Conservation (phyloP, 1,140 invertebrate genomes). For the Helicoverpa armigera region DNA sequence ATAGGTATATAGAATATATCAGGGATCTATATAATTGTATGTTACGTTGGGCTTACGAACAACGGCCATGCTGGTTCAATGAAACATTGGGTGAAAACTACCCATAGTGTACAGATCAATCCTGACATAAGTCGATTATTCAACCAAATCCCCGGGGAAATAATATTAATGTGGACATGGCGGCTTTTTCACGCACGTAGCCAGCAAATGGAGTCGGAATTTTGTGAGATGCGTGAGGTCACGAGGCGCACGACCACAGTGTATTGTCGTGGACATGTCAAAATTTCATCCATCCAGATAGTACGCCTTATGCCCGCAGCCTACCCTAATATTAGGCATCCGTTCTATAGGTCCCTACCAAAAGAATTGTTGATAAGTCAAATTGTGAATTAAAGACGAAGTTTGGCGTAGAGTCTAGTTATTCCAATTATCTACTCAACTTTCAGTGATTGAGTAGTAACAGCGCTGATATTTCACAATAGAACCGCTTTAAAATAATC, state of each 20-base stretch:
- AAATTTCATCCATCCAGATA: slow-evolving; percentile 65
- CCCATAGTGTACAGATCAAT: slow-evolving; percentile 25
- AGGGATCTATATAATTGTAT: neutral
- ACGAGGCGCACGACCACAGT: slow-evolving; percentile 65
- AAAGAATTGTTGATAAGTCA: no score
- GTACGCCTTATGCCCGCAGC: neutral
- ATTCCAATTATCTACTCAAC: no score
- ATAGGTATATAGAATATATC: slow-evolving; percentile 12
- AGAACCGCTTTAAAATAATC: no score
- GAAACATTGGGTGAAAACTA: slow-evolving; percentile 12
- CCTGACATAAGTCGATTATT: slow-evolving; percentile 50
- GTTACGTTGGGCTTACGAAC: neutral
- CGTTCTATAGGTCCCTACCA: neutral
- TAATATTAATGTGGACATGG: slow-evolving; percentile 62
- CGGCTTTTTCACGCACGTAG: slow-evolving; percentile 76
- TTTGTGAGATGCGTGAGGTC: slow-evolving; percentile 76
- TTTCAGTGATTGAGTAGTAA: no score
- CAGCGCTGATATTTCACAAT: neutral
- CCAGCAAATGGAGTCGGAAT: slow-evolving; percentile 72
- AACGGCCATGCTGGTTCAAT: slow-evolving; percentile 37
- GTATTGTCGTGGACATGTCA: slow-evolving; percentile 63
- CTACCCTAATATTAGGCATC: neutral
- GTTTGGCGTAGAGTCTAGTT: no score
- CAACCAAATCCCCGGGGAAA: slow-evolving; percentile 58
- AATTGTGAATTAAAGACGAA: no score